Base-by-base conservation (phyloP, 2,888 invertebrate genomes). In the Diarsia brunnea region DNA sequence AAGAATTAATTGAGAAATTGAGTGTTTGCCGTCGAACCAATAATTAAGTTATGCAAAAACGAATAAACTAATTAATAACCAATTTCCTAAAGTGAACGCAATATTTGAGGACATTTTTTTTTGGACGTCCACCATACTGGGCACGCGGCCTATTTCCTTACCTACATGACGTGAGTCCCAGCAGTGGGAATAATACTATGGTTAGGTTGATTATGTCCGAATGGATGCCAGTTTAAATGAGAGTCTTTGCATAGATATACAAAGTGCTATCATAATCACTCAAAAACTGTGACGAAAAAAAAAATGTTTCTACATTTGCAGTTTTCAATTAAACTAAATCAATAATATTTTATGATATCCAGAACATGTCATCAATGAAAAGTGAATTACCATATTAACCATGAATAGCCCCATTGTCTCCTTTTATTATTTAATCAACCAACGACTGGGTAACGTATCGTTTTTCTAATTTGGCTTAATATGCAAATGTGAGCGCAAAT, bases 401-500 rank as follows among this genome's bases (percentile, higher is more conserved):
- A 16, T 19, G 45, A 51, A 74, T 8, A 64, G 21, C 10, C 16
- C 31, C 43, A 55, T 21, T 75, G 55, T 69, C 66, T 67, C 21
- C 19, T 61, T 69, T 69, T 75, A 79, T 73, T 70, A 76, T 84
- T 81, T 78, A 86, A 88, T 80, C 77, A 75, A 81, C 60, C 51
- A 70, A 73, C 79, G 72, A 78, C 69, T 70, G 78, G 78, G 73
- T 75, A 69, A 70, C 75, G 79, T 78, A 84, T 77, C 74, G 72
- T 80, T 86, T 84, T 84, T 84, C 73, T 81, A 84, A 84, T 79
- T 79, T 70, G 75, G 45, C 71, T 73, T 79, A 80, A 86, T 78
- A 87, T 87, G 87, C 79, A 79, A 88, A 87, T 88, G 70, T 63
- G 64, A 79, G 73, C 69, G 64, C n/a, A 83, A 86, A 89, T 91